phyloP scores from a whole-genome alignment of 2,113 vertebrate species.

The Fregata magnificens region DNA sequence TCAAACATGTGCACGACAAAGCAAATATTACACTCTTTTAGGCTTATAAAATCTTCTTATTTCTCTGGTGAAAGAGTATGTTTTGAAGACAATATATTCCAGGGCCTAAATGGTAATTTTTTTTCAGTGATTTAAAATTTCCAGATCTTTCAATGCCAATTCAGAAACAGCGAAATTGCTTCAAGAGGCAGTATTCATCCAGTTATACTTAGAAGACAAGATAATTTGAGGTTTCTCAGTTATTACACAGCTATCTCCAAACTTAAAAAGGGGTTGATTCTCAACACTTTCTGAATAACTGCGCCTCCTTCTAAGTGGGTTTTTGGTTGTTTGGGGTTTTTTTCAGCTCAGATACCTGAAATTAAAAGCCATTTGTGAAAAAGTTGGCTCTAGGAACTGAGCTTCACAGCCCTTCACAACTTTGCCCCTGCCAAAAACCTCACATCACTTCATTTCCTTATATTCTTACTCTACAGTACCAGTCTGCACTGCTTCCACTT shows the following conservation, averaged over 20 bases:
- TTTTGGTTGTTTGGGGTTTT: neutral
- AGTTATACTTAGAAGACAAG: neutral
- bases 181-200: neutral
- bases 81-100: neutral
- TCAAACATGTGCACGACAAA: conserved; percentile 45
- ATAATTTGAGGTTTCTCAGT: neutral
- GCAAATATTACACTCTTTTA: conserved; percentile 42
- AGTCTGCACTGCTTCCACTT: neutral
- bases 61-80: neutral
- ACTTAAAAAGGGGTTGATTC: neutral
- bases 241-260: neutral
- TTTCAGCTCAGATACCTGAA: neutral
- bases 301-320: neutral
- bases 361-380: neutral
- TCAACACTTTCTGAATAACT: neutral
- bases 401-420: neutral
- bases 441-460: neutral
- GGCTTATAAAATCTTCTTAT: neutral
- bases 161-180: neutral
- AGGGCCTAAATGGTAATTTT: neutral
- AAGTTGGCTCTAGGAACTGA: neutral
- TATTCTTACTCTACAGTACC: neutral
- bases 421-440: neutral
- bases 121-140: neutral
- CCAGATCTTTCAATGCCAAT: neutral